Conservation (phyloP, 2,113 vertebrate genomes). For the Hirundichthys speculiger region DNA sequence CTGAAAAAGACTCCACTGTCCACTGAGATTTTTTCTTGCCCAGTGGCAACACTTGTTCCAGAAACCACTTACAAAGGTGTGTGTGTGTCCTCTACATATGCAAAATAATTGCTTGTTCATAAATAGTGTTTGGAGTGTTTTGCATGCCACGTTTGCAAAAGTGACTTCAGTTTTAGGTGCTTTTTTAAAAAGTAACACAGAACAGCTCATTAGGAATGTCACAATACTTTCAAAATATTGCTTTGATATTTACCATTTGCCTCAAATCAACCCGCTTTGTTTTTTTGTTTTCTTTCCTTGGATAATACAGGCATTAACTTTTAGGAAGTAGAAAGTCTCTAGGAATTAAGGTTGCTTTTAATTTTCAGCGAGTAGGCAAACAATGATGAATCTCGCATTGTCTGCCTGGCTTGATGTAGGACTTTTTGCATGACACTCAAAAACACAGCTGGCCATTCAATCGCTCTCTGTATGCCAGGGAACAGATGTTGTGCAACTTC, state of each 20-base stretch:
- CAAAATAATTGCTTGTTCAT: neutral
- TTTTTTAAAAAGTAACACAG: neutral
- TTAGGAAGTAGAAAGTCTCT: slow-evolving; percentile 32
- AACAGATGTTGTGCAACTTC: slow-evolving; percentile 79
- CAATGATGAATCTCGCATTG: slow-evolving; percentile 43
- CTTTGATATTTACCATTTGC: slow-evolving; percentile 29
- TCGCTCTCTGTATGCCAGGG: slow-evolving; percentile 58
- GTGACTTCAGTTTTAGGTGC: slow-evolving; percentile 4
- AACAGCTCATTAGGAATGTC: no score
- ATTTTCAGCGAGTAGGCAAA: slow-evolving; percentile 51
- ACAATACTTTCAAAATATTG: slow-evolving; percentile 32
- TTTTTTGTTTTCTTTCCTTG: no score
- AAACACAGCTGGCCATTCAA: slow-evolving; percentile 67
- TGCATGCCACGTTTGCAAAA: neutral
- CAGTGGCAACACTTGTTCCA: slow-evolving; percentile 1
- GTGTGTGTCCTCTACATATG: neutral
- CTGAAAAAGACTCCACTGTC: neutral
- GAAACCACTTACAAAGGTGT: slow-evolving; percentile 1
- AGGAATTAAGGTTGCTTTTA: slow-evolving; percentile 29
- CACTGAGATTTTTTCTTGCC: no score
- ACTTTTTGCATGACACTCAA: slow-evolving; percentile 37
- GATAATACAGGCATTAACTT: neutral
- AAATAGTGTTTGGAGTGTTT: neutral
- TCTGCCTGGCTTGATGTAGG: slow-evolving; percentile 21
- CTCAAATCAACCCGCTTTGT: slow-evolving; percentile 8